These are phyloP conservation scores for Aricia agestis DNA, from an alignment of 1,140 invertebrate genomes.

Conservation along the genomic window DNA sequence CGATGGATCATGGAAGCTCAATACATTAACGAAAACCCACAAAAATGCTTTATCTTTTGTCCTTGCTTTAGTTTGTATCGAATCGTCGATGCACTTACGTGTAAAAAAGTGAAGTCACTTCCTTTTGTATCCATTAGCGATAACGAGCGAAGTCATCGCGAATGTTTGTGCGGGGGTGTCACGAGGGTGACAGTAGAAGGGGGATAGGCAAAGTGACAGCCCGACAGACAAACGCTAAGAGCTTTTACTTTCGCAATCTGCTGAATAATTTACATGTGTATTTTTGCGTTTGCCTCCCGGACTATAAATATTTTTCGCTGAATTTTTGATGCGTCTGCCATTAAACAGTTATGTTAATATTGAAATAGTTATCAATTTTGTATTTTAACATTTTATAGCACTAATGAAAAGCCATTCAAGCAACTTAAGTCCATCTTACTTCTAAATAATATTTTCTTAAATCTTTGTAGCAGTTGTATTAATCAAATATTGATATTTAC, in stretches of 20 bases:
- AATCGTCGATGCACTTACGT: not conserved
- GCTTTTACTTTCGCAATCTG: constrained; percentile 49
- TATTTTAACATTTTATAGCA: too few species aligned
- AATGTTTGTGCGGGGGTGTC: constrained; percentile 14
- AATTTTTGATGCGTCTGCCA: constrained; percentile 13
- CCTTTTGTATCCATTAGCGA: constrained; percentile 7
- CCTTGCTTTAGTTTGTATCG: not conserved
- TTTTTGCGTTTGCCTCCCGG: constrained; percentile 29
- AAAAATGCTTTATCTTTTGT: not conserved
- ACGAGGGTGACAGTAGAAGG: constrained; percentile 11
- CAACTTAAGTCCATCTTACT: too few species aligned
- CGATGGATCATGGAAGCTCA: too few species aligned
- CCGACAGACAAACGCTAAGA: constrained; percentile 45
- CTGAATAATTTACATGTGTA: constrained; percentile 46
- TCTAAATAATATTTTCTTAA: too few species aligned
- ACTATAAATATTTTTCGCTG: constrained; percentile 9
- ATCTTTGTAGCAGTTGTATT: too few species aligned
- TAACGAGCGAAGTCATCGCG: constrained; percentile 28
- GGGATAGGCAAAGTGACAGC: constrained; percentile 49
- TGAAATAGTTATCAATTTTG: too few species aligned
- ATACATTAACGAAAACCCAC: too few species aligned
- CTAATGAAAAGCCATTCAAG: too few species aligned
- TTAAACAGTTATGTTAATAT: not conserved
- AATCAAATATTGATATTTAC: too few species aligned
- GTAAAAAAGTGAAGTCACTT: not conserved